Base-by-base conservation (phyloP, 2,113 vertebrate genomes). In the Myotis lucifugus region DNA sequence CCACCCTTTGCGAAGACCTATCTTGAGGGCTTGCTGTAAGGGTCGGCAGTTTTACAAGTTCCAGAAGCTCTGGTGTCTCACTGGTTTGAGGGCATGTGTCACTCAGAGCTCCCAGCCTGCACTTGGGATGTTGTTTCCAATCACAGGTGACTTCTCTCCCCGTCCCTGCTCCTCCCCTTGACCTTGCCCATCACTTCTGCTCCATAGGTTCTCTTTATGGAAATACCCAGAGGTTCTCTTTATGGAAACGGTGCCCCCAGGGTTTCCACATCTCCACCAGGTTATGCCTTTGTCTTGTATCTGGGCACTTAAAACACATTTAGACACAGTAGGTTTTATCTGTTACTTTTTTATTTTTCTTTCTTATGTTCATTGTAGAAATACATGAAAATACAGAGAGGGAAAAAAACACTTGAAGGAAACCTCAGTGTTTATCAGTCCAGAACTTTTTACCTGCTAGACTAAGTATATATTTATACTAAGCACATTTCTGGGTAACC, bases 221-320 rank as follows among this genome's bases (percentile, higher is more conserved):
- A n/a, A 96, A 94, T 91, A 93, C 54, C 2, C 73, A 90, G 92
- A 91, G 86, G 32, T 82, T 91, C 88, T 95, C 94, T 72, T 54
- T 92, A 74, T 59, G 85, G 86, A 73, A 93, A 78, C 42, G 64
- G 27, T 56, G 67, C 32, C 95, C 88, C 89, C 82, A 93, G 91
- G 34, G 70, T 92, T 77, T 83, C 32, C 59, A 74, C 37, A 12
- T 91, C 48, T 78, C 95, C 32, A 83, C n/a, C 37, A 50, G 92
- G 25, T 93, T 66, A 66, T 95, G 91, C 83, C 83, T 83, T 89
- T 91, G 61, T 54, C 64, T 96, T 96, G 94, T 90, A 94, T 95
- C 93, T 94, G 83, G 92, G 70, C 59, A n/a, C n/a, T 67, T 59
- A 66, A 85, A 95, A 95, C 40, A 67, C 86, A 27, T 93, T 96